Conservation (phyloP, 2,797 vertebrate genomes). For the Capromys pilorides region DNA sequence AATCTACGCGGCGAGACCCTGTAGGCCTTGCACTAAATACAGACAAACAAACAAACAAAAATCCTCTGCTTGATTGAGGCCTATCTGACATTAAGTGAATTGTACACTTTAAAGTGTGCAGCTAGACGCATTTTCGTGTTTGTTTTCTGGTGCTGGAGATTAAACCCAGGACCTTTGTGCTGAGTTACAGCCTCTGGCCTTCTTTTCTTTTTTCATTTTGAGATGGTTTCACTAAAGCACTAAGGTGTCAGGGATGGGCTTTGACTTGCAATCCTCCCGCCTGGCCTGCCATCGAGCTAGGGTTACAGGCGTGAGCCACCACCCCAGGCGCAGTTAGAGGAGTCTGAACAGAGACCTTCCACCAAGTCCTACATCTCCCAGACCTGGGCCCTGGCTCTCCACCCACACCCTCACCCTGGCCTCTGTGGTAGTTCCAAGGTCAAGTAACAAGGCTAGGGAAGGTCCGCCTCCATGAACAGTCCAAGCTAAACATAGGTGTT, state of each 20-base stretch:
- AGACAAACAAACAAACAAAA: no score
- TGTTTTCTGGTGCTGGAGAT: not conserved
- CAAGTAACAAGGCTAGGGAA: not conserved
- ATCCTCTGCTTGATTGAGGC: not conserved
- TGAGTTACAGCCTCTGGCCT: not conserved
- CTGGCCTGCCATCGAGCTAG: not conserved
- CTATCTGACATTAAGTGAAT: not conserved
- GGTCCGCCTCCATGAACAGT: not conserved
- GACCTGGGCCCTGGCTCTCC: no score
- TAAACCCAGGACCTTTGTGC: not conserved
- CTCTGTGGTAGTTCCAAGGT: not conserved
- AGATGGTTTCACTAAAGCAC: not conserved
- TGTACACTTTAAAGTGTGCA: not conserved
- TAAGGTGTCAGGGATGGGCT: not conserved
- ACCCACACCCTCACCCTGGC: not conserved
- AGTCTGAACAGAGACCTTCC: not conserved
- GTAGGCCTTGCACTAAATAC: no score
- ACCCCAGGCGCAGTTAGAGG: not conserved
- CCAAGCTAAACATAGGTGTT: not conserved
- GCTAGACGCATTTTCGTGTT: not conserved
- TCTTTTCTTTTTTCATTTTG: not conserved
- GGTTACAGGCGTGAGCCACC: not conserved
- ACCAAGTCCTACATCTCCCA: no score
- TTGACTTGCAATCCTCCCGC: not conserved
- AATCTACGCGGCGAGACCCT: no score